These are phyloP conservation scores for Pitta sordida DNA, from an alignment of 2,113 vertebrate species.

Conservation along the genomic window DNA sequence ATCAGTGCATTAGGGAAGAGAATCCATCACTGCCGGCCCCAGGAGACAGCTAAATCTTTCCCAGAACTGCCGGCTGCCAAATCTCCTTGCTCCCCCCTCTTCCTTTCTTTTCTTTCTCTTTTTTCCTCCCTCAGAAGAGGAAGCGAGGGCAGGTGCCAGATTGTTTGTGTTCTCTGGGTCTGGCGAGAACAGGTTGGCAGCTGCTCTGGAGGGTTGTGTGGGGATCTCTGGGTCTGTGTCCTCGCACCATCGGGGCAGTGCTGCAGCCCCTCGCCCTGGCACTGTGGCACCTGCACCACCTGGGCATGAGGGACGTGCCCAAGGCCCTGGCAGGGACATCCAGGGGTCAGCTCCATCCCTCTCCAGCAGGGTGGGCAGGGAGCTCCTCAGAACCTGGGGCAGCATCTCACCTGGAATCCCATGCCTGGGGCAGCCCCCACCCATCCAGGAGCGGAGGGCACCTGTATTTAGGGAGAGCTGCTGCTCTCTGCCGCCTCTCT, in stretches of 20 bases:
- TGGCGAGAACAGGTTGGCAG: neutral
- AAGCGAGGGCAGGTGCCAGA: neutral
- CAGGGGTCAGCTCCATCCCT: neutral
- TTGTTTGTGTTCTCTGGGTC: neutral
- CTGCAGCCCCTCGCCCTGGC: neutral
- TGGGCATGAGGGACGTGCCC: neutral
- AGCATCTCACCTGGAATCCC: neutral
- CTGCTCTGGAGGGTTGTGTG: rapidly evolving
- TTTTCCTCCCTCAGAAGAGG: slow-evolving; percentile 12
- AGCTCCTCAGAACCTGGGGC: neutral
- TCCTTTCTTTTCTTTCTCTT: slow-evolving; percentile 21
- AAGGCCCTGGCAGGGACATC: neutral
- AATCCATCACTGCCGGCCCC: slow-evolving; percentile 66
- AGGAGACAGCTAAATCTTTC: slow-evolving; percentile 68
- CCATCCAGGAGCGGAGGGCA: rapidly evolving
- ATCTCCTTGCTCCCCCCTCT: neutral
- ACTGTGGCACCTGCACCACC: neutral
- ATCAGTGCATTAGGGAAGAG: slow-evolving; percentile 68
- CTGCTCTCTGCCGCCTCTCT: neutral
- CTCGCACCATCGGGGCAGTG: neutral
- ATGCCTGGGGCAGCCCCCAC: rapidly evolving
- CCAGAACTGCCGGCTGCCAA: slow-evolving; percentile 65
- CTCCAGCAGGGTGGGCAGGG: rapidly evolving
- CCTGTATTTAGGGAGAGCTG: neutral
- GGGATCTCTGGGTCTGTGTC: neutral